Percentiles rank a stretch among this genome's conserved stretches.
These are phyloP conservation scores for Pangasianodon hypophthalmus DNA, from an alignment of 2,113 vertebrate species.

Conservation along the genomic window DNA sequence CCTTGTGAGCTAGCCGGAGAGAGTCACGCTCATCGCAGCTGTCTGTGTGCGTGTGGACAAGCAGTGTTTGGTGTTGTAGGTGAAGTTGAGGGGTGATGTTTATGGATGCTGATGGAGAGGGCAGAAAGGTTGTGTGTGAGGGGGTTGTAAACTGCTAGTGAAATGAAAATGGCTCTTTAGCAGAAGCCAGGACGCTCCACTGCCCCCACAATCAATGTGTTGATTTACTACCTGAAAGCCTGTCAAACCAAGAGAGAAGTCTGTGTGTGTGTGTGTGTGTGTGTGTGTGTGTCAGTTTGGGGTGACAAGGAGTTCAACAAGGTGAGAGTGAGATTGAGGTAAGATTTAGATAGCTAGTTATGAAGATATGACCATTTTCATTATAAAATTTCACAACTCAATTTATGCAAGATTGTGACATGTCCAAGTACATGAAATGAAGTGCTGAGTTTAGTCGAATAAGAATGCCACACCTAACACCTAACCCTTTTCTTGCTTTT, in stretches of 20 bases:
- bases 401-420: not conserved
- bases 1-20: not conserved
- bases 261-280: constrained; percentile 1
- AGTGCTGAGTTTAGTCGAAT: not conserved
- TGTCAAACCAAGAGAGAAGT: constrained; percentile 68
- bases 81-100: constrained; percentile 66
- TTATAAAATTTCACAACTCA: not conserved
- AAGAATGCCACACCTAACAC: not conserved
- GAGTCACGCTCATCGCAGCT: constrained; percentile 59
- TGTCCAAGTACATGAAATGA: not conserved
- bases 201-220: constrained; percentile 78
- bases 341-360: not conserved
- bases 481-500: not conserved
- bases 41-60: constrained; percentile 64
- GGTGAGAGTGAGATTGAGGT: not conserved
- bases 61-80: constrained; percentile 55
- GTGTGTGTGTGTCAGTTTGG: not conserved
- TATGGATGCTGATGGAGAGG: constrained; percentile 62
- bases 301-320: not conserved
- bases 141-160: constrained; percentile 74
- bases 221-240: constrained; percentile 83
- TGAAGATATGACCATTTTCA: not conserved
- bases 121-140: constrained; percentile 50
- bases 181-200: constrained; percentile 79
- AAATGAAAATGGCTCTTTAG: constrained; percentile 85